These are phyloP conservation scores for Perdita meconis DNA, from an alignment of 2,888 invertebrate species.

Conservation along the genomic window DNA sequence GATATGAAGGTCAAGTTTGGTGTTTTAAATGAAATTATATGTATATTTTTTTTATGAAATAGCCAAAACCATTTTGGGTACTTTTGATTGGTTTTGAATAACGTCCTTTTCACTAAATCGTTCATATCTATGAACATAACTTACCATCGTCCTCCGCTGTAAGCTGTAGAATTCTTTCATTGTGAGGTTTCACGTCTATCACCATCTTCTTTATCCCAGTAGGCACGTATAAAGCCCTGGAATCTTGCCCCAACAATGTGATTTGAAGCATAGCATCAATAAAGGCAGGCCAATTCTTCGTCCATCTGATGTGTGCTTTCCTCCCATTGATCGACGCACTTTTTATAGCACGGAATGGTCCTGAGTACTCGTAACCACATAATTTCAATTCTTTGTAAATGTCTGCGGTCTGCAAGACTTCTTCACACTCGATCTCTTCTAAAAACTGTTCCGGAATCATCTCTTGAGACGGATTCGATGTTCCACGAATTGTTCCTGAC, in stretches of 20 bases:
- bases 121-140: too few relatives aligned
- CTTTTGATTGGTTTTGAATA: too few relatives aligned
- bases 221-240: conserved; percentile 86
- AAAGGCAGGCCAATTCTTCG: conserved; percentile 88
- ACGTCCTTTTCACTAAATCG: too few relatives aligned
- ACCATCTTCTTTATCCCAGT: conserved; percentile 86
- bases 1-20: too few relatives aligned
- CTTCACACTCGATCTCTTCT: conserved; percentile 67
- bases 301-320: conserved; percentile 85
- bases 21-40: too few relatives aligned
- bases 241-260: conserved; percentile 84
- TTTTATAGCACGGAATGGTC: conserved; percentile 85
- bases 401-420: conserved; percentile 78
- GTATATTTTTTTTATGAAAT: too few relatives aligned
- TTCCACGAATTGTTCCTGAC: conserved; percentile 88
- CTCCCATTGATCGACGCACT: conserved; percentile 83
- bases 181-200: conserved; percentile 85
- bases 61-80: too few relatives aligned
- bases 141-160: conserved; percentile 75
- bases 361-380: conserved; percentile 86
- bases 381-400: conserved; percentile 85
- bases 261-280: conserved; percentile 90
- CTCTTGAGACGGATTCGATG: conserved; percentile 83
- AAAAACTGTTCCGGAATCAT: conserved; percentile 74
- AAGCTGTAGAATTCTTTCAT: conserved; percentile 74